These are phyloP conservation scores for Dryobota labecula DNA, from an alignment of 2,888 invertebrate genomes.

Conservation along the genomic window DNA sequence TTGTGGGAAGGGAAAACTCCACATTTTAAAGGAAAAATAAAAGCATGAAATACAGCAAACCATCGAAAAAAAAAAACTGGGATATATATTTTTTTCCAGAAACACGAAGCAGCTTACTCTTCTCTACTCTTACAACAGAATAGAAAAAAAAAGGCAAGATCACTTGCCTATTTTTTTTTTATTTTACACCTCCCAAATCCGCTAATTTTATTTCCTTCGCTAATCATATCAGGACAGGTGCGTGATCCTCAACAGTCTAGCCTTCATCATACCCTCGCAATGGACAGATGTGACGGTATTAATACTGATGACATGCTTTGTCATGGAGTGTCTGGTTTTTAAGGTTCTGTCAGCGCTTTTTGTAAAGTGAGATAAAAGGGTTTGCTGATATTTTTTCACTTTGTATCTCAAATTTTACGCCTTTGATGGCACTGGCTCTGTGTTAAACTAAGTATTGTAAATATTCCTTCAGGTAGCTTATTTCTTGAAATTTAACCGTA, in stretches of 20 bases:
- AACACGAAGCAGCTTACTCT: neutral
- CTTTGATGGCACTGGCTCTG: neutral
- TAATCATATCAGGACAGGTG: constrained; percentile 41
- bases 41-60: too few species aligned
- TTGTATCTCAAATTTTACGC: neutral
- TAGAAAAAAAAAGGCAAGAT: too few species aligned
- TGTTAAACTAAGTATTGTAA: neutral
- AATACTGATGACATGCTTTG: constrained; percentile 31
- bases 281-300: constrained; percentile 31
- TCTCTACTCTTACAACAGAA: too few species aligned
- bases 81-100: too few species aligned
- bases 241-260: constrained; percentile 34
- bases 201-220: constrained; percentile 26
- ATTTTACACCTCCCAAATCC: neutral
- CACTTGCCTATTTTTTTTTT: too few species aligned
- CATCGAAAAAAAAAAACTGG: too few species aligned
- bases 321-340: neutral
- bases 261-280: neutral
- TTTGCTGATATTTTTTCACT: neutral
- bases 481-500: neutral
- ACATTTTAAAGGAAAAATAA: neutral
- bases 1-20: neutral
- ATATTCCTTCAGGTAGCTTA: neutral
- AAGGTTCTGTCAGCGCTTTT: constrained; percentile 2
- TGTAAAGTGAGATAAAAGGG: neutral